Conservation (phyloP, 2,113 vertebrate species). For the Lampris incognitus region DNA sequence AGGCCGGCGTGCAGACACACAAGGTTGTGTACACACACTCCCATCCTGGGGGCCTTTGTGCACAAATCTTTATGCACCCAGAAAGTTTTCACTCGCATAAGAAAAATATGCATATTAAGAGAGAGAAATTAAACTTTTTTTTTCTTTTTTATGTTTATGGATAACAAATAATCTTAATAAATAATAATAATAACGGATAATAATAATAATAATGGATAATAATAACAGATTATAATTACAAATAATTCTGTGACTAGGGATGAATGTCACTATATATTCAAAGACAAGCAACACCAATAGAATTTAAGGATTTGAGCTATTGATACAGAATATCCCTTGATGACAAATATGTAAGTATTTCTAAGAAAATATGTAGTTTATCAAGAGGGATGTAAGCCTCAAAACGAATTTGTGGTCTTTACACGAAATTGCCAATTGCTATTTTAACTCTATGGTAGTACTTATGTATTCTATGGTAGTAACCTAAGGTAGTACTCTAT, state of each 20-base stretch:
- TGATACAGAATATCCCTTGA: neutral
- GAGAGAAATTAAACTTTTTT: neutral
- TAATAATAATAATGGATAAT: too few species aligned
- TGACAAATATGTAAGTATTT: neutral
- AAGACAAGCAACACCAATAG: constrained; percentile 1
- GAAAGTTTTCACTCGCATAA: too few species aligned
- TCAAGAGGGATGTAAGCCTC: too few species aligned
- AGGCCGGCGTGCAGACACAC: constrained; percentile 1
- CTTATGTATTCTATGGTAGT: too few species aligned
- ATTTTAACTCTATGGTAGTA: too few species aligned
- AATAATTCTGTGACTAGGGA: constrained; percentile 1
- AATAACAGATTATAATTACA: neutral
- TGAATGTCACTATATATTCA: neutral
- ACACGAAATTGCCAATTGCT: too few species aligned
- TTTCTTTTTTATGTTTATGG: too few species aligned
- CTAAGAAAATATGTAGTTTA: neutral
- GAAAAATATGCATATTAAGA: constrained; percentile 13
- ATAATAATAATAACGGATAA: too few species aligned
- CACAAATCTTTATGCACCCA: neutral
- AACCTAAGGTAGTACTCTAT: too few species aligned
- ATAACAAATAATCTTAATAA: too few species aligned
- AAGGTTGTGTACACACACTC: neutral
- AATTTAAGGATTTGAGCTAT: neutral
- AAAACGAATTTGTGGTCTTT: too few species aligned
- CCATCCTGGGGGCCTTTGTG: neutral